Percentiles rank a stretch among this genome's conserved stretches.
Evolutionary conservation across 2,113 vertebrate species (phyloP).

Genomic region (Thunnus thynnus): DNA sequence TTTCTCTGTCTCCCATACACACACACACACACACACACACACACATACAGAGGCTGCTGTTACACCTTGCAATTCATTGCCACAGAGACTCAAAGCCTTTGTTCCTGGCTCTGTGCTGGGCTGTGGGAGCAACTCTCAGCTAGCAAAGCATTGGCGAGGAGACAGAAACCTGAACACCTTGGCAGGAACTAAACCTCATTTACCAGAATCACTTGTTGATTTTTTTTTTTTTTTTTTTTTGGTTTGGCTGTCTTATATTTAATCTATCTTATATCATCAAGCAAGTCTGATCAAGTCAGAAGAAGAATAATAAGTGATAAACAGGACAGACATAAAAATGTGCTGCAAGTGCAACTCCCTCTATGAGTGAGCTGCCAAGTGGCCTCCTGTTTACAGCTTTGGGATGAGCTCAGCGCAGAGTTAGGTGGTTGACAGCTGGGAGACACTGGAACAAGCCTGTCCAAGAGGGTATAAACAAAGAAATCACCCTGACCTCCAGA

Average conservation of each 20-base stretch:
- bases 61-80: constrained; percentile 69
- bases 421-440: constrained; percentile 45
- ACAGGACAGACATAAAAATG: constrained; percentile 19
- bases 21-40: constrained; percentile 18
- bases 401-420: constrained; percentile 37
- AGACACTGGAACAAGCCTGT: constrained; percentile 23
- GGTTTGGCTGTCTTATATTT: constrained; percentile 4
- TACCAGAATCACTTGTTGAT: constrained; percentile 56
- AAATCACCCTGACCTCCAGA: constrained; percentile 47
- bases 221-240: not conserved
- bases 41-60: constrained; percentile 50
- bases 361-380: constrained; percentile 20
- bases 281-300: constrained; percentile 25
- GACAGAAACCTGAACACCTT: constrained; percentile 55
- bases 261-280: not conserved
- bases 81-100: constrained; percentile 69
- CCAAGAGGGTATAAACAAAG: constrained; percentile 38
- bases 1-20: constrained; percentile 36
- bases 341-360: constrained; percentile 13
- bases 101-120: constrained; percentile 47
- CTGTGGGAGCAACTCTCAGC: constrained; percentile 43
- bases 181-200: constrained; percentile 42
- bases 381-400: constrained; percentile 53
- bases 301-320: not conserved
- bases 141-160: constrained; percentile 27